These are phyloP conservation scores for Anoplius nigerrimus DNA, from an alignment of 2,888 invertebrate genomes.

Conservation along the genomic window DNA sequence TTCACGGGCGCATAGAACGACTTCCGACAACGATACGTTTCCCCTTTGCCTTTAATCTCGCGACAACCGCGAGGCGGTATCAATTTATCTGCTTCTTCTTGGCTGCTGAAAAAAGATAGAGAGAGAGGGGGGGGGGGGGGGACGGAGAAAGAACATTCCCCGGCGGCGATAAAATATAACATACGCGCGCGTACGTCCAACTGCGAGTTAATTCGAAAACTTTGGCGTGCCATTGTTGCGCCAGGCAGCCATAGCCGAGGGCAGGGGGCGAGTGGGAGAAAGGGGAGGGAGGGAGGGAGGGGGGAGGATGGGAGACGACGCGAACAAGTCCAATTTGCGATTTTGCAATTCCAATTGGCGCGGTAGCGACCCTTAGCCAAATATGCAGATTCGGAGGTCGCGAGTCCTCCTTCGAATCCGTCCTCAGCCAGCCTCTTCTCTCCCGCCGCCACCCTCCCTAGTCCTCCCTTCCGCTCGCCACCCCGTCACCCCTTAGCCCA, in stretches of 20 bases:
- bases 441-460: constrained; percentile 39
- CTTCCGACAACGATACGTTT: too few relatives aligned
- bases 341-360: constrained; percentile 75
- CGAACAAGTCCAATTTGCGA: constrained; percentile 74
- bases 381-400: constrained; percentile 70
- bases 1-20: too few relatives aligned
- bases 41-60: too few relatives aligned
- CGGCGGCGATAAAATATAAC: not conserved
- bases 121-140: too few relatives aligned
- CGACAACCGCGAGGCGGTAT: too few relatives aligned
- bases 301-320: constrained; percentile 24
- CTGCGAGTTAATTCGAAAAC: constrained; percentile 49
- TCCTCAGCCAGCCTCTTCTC: constrained; percentile 31
- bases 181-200: constrained; percentile 16
- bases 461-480: constrained; percentile 34
- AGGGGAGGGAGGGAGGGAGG: not conserved
- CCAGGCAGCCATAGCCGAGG: too few relatives aligned
- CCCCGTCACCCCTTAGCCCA: constrained; percentile 37
- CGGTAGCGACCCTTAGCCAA: constrained; percentile 68
- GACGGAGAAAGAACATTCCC: too few relatives aligned
- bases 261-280: constrained; percentile 8
- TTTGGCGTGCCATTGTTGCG: constrained; percentile 43
- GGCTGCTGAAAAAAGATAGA: too few relatives aligned
- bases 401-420: constrained; percentile 41
- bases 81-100: too few relatives aligned